phyloP scores from a whole-genome alignment of 2,113 vertebrate genomes.

The Ophthalmolycus amberensis region DNA sequence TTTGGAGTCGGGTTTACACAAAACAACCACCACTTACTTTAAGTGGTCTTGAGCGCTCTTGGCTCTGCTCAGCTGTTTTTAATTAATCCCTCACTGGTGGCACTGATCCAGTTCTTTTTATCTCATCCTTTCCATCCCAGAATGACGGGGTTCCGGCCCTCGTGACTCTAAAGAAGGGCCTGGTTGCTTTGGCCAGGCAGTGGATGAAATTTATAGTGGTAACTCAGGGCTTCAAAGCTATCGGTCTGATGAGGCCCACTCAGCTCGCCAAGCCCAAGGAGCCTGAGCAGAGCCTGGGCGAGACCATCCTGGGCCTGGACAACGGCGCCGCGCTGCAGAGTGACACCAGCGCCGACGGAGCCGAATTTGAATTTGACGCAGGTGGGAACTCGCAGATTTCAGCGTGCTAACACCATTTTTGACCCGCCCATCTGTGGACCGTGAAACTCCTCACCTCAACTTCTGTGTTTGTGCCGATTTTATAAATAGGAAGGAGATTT shows the following conservation, averaged over 20 bases:
- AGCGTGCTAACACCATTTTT: slow-evolving; percentile 3
- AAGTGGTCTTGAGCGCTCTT: slow-evolving; percentile 6
- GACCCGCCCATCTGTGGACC: slow-evolving; percentile 38
- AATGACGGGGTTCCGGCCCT: slow-evolving; percentile 96
- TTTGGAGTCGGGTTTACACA: background rate
- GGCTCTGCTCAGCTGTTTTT: slow-evolving; percentile 7
- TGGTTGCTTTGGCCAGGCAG: slow-evolving; percentile 95
- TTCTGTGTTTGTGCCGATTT: slow-evolving; percentile 17
- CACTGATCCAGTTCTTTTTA: slow-evolving; percentile 10
- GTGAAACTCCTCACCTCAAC: slow-evolving; percentile 24
- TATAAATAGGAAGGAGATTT: slow-evolving; percentile 10
- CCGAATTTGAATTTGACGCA: slow-evolving; percentile 98
- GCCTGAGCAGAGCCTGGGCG: slow-evolving; percentile 72
- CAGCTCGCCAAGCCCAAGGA: slow-evolving; percentile 88
- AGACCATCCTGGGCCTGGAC: slow-evolving; percentile 87
- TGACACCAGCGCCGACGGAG: slow-evolving; percentile 97
- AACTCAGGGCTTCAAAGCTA: slow-evolving; percentile 96
- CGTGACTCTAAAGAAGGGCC: slow-evolving; percentile 97
- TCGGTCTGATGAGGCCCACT: slow-evolving; percentile 90
- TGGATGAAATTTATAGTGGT: slow-evolving; percentile 99
- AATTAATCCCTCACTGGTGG: background rate
- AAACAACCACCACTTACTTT: background rate
- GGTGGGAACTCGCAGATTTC: slow-evolving; percentile 81
- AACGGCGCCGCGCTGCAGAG: slow-evolving; percentile 92
- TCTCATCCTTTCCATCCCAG: slow-evolving; percentile 72